Conservation (phyloP, 1,140 invertebrate genomes). For the Vollenhovia emeryi region DNA sequence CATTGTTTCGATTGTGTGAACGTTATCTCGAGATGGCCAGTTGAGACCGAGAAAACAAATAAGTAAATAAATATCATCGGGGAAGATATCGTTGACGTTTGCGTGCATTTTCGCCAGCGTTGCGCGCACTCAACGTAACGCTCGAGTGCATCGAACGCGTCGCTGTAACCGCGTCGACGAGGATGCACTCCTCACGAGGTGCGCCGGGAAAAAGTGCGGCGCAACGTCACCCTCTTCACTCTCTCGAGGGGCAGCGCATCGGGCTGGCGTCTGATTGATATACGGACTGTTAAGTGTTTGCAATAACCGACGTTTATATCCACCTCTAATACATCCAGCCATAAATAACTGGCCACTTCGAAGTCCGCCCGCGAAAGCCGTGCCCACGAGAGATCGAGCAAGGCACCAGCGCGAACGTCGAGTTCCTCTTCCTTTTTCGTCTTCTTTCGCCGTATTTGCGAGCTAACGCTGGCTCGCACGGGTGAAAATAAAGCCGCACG, state of each 20-base stretch:
- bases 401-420: slow-evolving; percentile 68
- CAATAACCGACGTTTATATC: slow-evolving; percentile 85
- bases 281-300: slow-evolving; percentile 85
- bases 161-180: slow-evolving; percentile 45
- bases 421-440: background rate
- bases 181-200: slow-evolving; percentile 25
- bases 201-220: slow-evolving; percentile 36
- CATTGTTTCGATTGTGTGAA: background rate
- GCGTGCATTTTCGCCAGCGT: slow-evolving; percentile 27
- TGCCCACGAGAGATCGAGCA: slow-evolving; percentile 35
- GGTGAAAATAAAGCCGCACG: background rate
- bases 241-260: slow-evolving; percentile 76
- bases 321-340: slow-evolving; percentile 83
- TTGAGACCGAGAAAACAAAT: slow-evolving; percentile 22
- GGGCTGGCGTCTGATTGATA: slow-evolving; percentile 84
- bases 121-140: slow-evolving; percentile 21
- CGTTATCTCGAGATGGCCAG: slow-evolving; percentile 18
- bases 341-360: slow-evolving; percentile 84
- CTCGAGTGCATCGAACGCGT: slow-evolving; percentile 44
- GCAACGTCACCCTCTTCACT: slow-evolving; percentile 70
- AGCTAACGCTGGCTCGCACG: background rate
- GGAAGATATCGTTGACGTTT: slow-evolving; percentile 41
- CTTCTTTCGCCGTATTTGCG: slow-evolving; percentile 43
- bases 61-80: slow-evolving; percentile 20
- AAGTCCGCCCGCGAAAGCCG: slow-evolving; percentile 71